These are phyloP conservation scores for Drosophila insularis DNA, from an alignment of 1,140 invertebrate species.

Conservation along the genomic window DNA sequence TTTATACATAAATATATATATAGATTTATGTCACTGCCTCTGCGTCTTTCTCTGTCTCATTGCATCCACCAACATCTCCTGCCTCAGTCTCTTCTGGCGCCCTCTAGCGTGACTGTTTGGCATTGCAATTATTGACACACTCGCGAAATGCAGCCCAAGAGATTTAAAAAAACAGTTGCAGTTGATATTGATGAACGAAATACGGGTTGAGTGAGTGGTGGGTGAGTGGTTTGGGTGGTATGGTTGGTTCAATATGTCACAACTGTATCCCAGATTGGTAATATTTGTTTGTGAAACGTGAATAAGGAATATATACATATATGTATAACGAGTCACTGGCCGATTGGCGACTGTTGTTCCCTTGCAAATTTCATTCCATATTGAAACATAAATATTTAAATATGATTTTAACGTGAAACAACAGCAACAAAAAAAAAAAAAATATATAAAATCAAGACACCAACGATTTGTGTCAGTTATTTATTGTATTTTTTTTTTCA, in stretches of 20 bases:
- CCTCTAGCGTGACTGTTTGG: slow-evolving; percentile 37
- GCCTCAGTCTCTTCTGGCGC: not conserved
- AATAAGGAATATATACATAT: slow-evolving; percentile 19
- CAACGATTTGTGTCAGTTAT: slow-evolving; percentile 68
- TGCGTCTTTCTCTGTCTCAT: slow-evolving; percentile 23
- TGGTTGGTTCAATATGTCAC: slow-evolving; percentile 72
- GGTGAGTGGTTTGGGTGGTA: slow-evolving; percentile 22
- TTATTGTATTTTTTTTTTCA: slow-evolving; percentile 30
- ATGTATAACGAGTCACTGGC: slow-evolving; percentile 26
- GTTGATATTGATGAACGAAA: slow-evolving; percentile 24
- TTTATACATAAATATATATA: slow-evolving; percentile 19
- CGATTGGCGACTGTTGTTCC: slow-evolving; percentile 28
- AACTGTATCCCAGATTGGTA: slow-evolving; percentile 42
- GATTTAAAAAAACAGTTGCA: slow-evolving; percentile 43
- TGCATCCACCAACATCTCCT: not conserved
- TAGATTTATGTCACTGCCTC: not conserved
- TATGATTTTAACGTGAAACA: slow-evolving; percentile 53
- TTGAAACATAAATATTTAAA: slow-evolving; percentile 79
- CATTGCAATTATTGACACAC: slow-evolving; percentile 74
- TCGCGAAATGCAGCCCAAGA: slow-evolving; percentile 58
- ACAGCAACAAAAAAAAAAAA: slow-evolving; percentile 3
- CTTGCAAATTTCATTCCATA: slow-evolving; percentile 66
- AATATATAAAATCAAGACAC: slow-evolving; percentile 3
- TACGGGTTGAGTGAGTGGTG: not conserved
- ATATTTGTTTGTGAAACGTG: slow-evolving; percentile 58